These are phyloP conservation scores for Bombus sylvicola DNA, from an alignment of 1,140 invertebrate species.

Conservation along the genomic window DNA sequence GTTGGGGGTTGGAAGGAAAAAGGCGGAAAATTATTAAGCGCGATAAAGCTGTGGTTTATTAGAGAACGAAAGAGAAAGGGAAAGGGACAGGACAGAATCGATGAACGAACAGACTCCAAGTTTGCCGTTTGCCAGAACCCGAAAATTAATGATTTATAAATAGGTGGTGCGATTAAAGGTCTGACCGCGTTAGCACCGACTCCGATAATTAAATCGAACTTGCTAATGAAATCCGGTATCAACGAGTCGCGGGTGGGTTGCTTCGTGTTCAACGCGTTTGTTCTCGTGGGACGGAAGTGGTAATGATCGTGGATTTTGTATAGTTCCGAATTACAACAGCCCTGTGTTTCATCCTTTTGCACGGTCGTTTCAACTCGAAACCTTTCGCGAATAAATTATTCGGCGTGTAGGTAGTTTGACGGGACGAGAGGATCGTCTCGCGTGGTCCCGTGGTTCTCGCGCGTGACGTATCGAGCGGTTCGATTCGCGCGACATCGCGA, in stretches of 20 bases:
- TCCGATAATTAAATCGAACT: conserved; percentile 74
- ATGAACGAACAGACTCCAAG: too few relatives aligned
- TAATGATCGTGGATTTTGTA: conserved; percentile 22
- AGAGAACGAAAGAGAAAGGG: background rate
- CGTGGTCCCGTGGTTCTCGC: background rate
- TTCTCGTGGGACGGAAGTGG: conserved; percentile 3
- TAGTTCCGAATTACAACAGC: conserved; percentile 16
- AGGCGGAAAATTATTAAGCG: background rate
- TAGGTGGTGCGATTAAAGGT: conserved; percentile 61
- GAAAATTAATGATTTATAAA: conserved; percentile 64
- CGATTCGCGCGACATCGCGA: conserved; percentile 1
- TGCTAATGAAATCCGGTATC: conserved; percentile 75
- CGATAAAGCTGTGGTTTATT: conserved; percentile 11
- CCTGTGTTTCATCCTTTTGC: background rate
- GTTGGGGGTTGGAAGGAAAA: background rate
- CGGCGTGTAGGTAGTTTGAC: background rate
- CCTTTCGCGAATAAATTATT: conserved; percentile 1
- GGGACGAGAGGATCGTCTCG: background rate
- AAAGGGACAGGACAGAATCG: background rate
- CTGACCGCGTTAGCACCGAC: background rate
- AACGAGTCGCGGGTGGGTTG: conserved; percentile 60
- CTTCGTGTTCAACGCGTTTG: conserved; percentile 4
- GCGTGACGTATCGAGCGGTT: background rate
- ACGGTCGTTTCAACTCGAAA: conserved; percentile 12
- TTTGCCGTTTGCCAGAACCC: background rate